A percentile compares a stretch with the other conserved stretches of the same genome.
These are phyloP conservation scores for Dermatemys mawii DNA, from an alignment of 2,113 vertebrate genomes.

Conservation along the genomic window DNA sequence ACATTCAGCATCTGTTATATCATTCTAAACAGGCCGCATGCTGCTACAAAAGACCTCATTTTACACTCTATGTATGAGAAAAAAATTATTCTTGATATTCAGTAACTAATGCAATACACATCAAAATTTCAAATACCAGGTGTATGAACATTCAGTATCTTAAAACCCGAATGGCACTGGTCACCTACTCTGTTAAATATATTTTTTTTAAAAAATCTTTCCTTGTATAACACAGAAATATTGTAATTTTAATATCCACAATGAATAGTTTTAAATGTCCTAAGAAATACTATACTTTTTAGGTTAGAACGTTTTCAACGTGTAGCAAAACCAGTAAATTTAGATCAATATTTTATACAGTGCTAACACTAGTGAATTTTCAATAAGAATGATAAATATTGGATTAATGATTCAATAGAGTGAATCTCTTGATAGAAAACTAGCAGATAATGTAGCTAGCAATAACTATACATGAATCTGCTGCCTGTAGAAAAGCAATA, in stretches of 20 bases:
- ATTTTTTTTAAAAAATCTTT: background rate
- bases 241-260: slow-evolving; percentile 74
- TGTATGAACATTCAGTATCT: slow-evolving; percentile 78
- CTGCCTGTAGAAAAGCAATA: slow-evolving; percentile 67
- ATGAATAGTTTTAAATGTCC: slow-evolving; percentile 77
- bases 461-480: slow-evolving; percentile 78
- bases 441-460: slow-evolving; percentile 75
- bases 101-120: slow-evolving; percentile 80
- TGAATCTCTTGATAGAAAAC: slow-evolving; percentile 76
- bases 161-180: slow-evolving; percentile 67
- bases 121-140: slow-evolving; percentile 80
- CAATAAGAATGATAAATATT: slow-evolving; percentile 79
- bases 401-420: slow-evolving; percentile 80
- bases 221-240: slow-evolving; percentile 68
- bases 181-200: slow-evolving; percentile 66
- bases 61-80: slow-evolving; percentile 77
- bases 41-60: slow-evolving; percentile 85
- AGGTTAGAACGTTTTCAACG: slow-evolving; percentile 79
- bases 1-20: slow-evolving; percentile 84
- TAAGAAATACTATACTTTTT: slow-evolving; percentile 74
- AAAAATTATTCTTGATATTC: slow-evolving; percentile 83
- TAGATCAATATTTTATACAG: slow-evolving; percentile 76
- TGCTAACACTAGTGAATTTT: slow-evolving; percentile 72
- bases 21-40: slow-evolving; percentile 83
- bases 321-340: slow-evolving; percentile 77